Evolutionary conservation across 2,797 vertebrate species (phyloP).

Genomic region (Cuculus canorus): DNA sequence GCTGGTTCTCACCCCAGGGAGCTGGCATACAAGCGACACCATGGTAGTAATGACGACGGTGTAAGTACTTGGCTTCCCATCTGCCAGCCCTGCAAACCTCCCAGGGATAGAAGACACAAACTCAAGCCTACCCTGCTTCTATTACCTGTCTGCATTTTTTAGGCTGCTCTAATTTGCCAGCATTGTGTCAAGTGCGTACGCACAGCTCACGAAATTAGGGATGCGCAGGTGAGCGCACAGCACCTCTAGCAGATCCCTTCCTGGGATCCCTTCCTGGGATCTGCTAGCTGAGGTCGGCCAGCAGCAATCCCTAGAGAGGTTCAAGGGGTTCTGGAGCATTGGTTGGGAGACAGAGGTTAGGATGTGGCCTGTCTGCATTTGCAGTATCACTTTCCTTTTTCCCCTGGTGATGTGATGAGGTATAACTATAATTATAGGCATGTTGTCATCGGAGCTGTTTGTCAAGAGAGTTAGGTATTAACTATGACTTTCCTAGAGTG

Average conservation of each 20-base stretch:
- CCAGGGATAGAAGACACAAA: conserved; percentile 1
- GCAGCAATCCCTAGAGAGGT: not conserved
- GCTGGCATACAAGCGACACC: conserved; percentile 21
- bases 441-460: conserved; percentile 44
- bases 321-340: not conserved
- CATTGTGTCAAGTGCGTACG: not conserved
- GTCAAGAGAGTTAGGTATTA: conserved; percentile 31
- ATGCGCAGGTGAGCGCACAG: not conserved
- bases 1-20: not conserved
- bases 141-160: not conserved
- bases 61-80: conserved; percentile 23
- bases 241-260: not conserved
- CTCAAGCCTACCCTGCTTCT: conserved; percentile 9
- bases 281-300: accelerated
- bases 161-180: conserved; percentile 32
- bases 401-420: not conserved
- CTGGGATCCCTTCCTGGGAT: not conserved
- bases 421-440: conserved; percentile 32
- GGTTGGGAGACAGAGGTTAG: not conserved
- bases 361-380: not conserved
- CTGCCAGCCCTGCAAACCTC: conserved; percentile 47
- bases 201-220: not conserved
- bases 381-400: conserved; percentile 3
- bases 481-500: not conserved
- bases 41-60: not conserved